Base-by-base conservation (phyloP, 2,888 invertebrate species). In the Hermodice carunculata region DNA sequence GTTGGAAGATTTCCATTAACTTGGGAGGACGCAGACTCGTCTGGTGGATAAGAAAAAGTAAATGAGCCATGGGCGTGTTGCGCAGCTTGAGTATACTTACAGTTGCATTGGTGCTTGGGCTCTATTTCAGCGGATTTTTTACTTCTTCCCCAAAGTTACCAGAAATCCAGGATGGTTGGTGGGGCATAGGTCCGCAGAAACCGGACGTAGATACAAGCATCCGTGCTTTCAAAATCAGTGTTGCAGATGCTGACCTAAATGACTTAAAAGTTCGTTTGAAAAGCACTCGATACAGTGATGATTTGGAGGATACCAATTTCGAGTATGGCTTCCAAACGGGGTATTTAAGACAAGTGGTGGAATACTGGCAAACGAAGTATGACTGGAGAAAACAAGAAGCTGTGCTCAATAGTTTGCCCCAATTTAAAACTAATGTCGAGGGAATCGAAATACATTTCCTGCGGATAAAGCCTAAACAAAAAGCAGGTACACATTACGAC, bases 371-470 rank as follows among this genome's bases (percentile, higher is more conserved):
- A 14, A 90, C 90, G 40, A 63, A 62, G 11, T 95, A 93, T 83
- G 89, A 93, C 76, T 93, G 92, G 92, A 83, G 85, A 31, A 89
- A 91, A 56, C 88, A 92, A 11, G 91, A 94, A 80, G 81, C 86
- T 2, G 88, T 89, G 62, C 85, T 96, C n/a, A 95, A 95, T 80
- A 87, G 89, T 67, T 92, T 91, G 75, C 89, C 91, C 0, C 94
- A 95, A 66, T 95, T 88, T 81, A 89, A 88, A 52, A 94, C 94
- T 0, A 90, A 91, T 62, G 91, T 95, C 73, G 92, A 93, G 82
- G 93, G 93, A 53, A 79, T 93, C 66, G 89, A 90, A 73, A 89
- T 95, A 61, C 94, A 95, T 84, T 95, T 90, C 81, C 87, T 94
- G 56, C 93, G 91, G 77, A 89, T 89, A 0, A 91, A 90, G 76